Conservation (phyloP, 2,113 vertebrate genomes). For the Centropus bengalensis region DNA sequence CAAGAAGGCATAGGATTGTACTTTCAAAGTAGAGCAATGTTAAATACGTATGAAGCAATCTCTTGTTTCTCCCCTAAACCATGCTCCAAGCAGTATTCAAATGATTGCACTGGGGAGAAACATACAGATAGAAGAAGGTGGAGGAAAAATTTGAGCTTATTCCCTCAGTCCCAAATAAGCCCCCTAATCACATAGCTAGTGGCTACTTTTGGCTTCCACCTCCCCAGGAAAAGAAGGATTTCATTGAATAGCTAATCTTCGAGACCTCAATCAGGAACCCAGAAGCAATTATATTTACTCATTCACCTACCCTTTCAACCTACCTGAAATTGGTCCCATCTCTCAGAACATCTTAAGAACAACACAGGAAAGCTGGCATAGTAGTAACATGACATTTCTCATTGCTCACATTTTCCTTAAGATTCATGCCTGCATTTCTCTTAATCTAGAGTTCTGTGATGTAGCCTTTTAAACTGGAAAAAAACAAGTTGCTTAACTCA, state of each 20-base stretch:
- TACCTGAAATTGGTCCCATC: background rate
- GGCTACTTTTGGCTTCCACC: background rate
- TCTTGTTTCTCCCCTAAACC: background rate
- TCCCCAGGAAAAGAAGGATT: background rate
- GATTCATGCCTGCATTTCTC: background rate
- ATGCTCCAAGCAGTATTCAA: conserved; percentile 5
- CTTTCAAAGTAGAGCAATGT: background rate
- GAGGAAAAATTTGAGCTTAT: background rate
- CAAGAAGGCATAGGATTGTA: background rate
- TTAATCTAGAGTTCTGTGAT: background rate
- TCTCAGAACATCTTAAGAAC: background rate
- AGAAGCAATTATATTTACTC: background rate
- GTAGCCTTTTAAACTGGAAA: background rate
- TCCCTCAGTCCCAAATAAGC: background rate
- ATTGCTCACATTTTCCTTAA: background rate
- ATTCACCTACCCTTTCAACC: background rate
- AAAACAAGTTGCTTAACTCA: background rate
- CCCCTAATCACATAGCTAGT: background rate
- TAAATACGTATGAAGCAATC: background rate
- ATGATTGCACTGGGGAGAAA: conserved; percentile 3
- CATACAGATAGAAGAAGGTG: conserved; percentile 8
- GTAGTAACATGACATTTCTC: background rate
- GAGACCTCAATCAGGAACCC: background rate
- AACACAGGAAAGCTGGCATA: background rate
- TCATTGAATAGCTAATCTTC: background rate